Base-by-base conservation (phyloP, 2,888 invertebrate genomes). In the Pachymerium ferrugineum region DNA sequence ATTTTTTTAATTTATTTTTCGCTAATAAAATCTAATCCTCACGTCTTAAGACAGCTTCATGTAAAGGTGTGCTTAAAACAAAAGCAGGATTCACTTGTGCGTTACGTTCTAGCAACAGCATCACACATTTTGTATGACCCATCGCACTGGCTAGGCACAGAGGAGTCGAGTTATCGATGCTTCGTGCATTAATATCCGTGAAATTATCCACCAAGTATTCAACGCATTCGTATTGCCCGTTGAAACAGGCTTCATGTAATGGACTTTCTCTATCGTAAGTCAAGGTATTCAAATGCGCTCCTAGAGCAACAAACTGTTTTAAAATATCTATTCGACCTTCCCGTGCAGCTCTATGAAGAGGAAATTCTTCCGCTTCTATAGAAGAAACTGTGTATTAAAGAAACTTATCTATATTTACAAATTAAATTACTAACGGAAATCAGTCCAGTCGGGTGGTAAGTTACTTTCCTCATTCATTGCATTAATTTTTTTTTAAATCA, bases 11-110 rank as follows among this genome's bases (percentile, higher is more conserved):
- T 10, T 35, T 12, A 35, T 35, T 12, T 35, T 35, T 35, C 10
- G n/a, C 38, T 12, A 19, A 25, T n/a, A 22, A 30, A 19, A 68
- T 22, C 25, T n/a, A 30, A 22, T 16, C 22, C 72, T 70, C 73
- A 76, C 78, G 77, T 74, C 75, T 73, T 14, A 77, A 47, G n/a
- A 76, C 77, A 8, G 78, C 78, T 74, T 78, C 78, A 72, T 78
- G 78, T n/a, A 78, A 33, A n/a, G 78, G 78, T 22, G 78, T 76
- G 14, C 76, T 74, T 12, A 77, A 62, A n/a, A 70, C 29, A 67
- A 74, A 42, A 14, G 74, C 29, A 12, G 74, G 74, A 74, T 74
- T 74, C 25, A 74, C 70, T 35, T 16, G 19, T 30, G 74, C 74
- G 4, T 47, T 70, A 28, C 47, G 8, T 6, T 70, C 10, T 10